Evolutionary conservation across 1,140 invertebrate species (phyloP), one percentile per base, ranked within the genome.

Genomic region (Metopolophium dirhodum): DNA sequence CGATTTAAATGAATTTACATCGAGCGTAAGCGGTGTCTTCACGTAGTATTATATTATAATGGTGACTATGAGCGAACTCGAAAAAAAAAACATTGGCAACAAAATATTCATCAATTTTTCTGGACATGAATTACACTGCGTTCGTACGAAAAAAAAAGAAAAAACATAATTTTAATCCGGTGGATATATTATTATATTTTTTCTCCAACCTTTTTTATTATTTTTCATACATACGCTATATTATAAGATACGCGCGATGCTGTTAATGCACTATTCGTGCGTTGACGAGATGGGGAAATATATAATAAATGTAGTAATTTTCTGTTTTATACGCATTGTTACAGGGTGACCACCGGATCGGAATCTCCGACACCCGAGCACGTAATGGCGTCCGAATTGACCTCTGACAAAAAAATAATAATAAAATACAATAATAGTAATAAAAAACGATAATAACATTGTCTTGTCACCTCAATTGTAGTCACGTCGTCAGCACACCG

Each of bases 331-430:
- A 82, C 45, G 61, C 68, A 83, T 92, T 83, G 91, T 92, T 83
- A 92, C n/a, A n/a, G 41, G 91, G 91, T 49, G 61, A 82, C 47
- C 77, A 85, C 91, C 91, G 91, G 91, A 92, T 92, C 91, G 91
- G 91, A 92, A 92, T 92, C 91, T 92, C 77, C 45, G 68, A 35
- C 91, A 92, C 91, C 91, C 68, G 90, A 77, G 90, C 90, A 91
- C 90, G 68, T 91, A 91, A 51, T 92, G 26, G 68, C 45, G 91
- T 77, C n/a, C 91, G 68, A 83, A 92, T 83, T 83, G 91, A 92
- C 91, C 91, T 92, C 30, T 82, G 61, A 83, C 41, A 77, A 91
- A 47, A 61, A 77, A 61, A 92, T 92, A n/a, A 82, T 68, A 91
- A 91, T 68, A 91, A 91, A 87, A 87, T 87, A 87, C 47, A 87